These are phyloP conservation scores for Balearica regulorum DNA, from an alignment of 2,797 vertebrate species.

Conservation along the genomic window DNA sequence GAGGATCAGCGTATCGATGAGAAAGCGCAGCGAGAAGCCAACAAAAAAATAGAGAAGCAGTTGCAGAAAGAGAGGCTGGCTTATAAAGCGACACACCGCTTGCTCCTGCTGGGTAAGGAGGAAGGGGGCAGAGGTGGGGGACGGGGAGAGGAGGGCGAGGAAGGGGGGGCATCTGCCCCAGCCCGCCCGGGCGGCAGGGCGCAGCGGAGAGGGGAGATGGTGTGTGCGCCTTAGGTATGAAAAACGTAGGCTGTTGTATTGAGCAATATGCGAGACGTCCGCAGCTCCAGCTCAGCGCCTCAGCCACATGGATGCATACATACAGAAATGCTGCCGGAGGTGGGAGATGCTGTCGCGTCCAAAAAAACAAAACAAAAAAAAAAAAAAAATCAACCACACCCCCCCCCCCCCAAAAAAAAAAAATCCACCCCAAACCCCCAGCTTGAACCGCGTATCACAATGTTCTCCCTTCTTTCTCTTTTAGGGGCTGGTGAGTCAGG, in stretches of 20 bases:
- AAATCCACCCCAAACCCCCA: not conserved
- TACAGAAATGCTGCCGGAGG: not conserved
- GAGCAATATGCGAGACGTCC: not conserved
- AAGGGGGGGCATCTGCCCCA: not conserved
- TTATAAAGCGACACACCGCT: constrained; percentile 95
- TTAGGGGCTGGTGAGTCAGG: constrained; percentile 96
- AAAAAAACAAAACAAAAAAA: no score
- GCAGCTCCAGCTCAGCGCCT: not conserved
- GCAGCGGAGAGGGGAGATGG: not conserved
- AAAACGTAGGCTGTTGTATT: not conserved
- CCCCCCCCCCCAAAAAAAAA: no score
- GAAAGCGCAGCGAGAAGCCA: constrained; percentile 95
- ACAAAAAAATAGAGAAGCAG: constrained; percentile 98
- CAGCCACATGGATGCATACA: constrained; percentile 51
- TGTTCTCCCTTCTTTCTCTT: constrained; percentile 63
- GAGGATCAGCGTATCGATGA: constrained; percentile 98
- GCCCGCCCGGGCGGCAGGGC: not conserved
- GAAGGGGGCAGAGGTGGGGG: not conserved
- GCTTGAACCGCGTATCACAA: not conserved
- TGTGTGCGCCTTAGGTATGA: not conserved
- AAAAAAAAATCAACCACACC: not conserved
- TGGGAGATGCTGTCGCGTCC: constrained; percentile 21
- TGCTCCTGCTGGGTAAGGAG: constrained; percentile 92
- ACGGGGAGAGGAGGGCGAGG: not conserved
- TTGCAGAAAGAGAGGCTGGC: constrained; percentile 94